Base-by-base conservation (phyloP, 2,888 invertebrate genomes). In the Pocota personata region DNA sequence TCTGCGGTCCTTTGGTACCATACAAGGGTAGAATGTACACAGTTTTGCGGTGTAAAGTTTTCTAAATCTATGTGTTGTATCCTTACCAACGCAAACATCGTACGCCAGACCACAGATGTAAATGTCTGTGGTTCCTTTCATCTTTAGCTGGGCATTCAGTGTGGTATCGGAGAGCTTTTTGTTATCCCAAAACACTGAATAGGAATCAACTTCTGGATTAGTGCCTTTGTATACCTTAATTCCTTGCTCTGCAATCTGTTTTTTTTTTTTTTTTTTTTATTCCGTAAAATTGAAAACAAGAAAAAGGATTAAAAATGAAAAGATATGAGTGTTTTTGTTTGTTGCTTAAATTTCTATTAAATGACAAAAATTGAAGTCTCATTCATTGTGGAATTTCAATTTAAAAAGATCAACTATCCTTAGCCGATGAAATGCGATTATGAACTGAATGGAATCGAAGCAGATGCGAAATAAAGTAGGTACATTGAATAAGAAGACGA, bases 131-230 rank as follows among this genome's bases (percentile, higher is more conserved):
- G 97, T 96, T 75, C 95, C 95, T 89, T 96, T 95, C 92, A 95
- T 93, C 80, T 96, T 95, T 77, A 99, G 94, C 91, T 97, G 96
- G 7, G 95, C 94, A 90, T 96, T 95, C 52, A 99, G 94, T 10
- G 96, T 95, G 4, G 98, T 98, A 91, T 97, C 96, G 0, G 96
- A 96, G 82, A 97, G 93, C 92, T 97, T 97, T 93, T 97, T 97
- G 93, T 99, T 99, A 93, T 99, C 99, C 97, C 98, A 98, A 94
- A 99, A 99, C 55, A 98, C 99, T 0, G 98, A 98, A 93, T 99
- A 99, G 1, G 98, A 98, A 93, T 99, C 99, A 75, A 99, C 97
- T 88, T 98, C 97, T 0, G 98, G 96, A 93, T 98, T 97, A 0
- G 97, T 97, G 46, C 99, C 99, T 92, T 98, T 98, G 93, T 97